phyloP scores from a whole-genome alignment of 2,113 vertebrate species.

The Chionis minor region DNA sequence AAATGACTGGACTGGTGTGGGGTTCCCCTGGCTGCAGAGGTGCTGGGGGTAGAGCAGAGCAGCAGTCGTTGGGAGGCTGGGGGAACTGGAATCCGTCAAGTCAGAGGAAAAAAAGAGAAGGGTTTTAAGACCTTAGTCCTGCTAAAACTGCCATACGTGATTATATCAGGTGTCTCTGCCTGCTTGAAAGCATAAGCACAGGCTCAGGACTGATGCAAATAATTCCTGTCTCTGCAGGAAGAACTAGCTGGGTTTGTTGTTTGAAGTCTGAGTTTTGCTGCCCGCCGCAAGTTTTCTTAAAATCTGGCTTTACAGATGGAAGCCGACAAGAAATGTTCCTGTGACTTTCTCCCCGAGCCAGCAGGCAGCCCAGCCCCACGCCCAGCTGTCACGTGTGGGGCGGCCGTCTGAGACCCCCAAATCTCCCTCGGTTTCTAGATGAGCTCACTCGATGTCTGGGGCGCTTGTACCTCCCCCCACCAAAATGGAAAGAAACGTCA shows the following conservation, averaged over 20 bases:
- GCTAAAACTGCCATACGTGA: fast-evolving
- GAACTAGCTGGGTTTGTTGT: not conserved
- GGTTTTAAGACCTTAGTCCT: not conserved
- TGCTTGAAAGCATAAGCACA: not conserved
- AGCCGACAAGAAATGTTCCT: not conserved
- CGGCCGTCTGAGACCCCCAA: not conserved
- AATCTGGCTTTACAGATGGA: constrained; percentile 39
- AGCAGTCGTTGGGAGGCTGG: too few species aligned
- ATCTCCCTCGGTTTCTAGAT: not conserved
- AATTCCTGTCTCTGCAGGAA: not conserved
- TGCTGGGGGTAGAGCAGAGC: not conserved
- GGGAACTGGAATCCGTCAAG: not conserved
- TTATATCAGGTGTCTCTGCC: not conserved
- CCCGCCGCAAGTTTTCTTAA: not conserved
- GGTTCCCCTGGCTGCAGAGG: not conserved
- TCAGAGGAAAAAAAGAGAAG: fast-evolving
- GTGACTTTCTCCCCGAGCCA: not conserved
- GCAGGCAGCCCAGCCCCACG: not conserved
- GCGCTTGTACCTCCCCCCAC: not conserved
- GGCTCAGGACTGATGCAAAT: fast-evolving
- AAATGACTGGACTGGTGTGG: fast-evolving
- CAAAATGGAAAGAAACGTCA: fast-evolving
- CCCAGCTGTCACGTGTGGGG: not conserved
- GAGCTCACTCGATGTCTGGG: fast-evolving
- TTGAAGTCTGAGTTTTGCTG: not conserved